Conservation (phyloP, 2,797 vertebrate genomes). For the Bryconaethiops microstoma region DNA sequence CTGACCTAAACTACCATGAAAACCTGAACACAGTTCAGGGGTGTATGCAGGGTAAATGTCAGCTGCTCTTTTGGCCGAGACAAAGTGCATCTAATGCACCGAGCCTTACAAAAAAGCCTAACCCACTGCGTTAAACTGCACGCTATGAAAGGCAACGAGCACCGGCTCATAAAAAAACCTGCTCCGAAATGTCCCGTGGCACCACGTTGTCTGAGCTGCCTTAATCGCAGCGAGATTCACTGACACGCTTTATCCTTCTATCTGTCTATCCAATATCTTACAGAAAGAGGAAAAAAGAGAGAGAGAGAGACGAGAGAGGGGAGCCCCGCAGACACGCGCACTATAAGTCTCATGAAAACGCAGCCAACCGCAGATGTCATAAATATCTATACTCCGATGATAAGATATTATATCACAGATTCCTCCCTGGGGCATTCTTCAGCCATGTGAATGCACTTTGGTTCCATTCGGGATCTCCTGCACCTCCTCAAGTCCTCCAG, state of each 20-base stretch:
- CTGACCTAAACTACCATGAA: no score
- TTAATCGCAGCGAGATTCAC: slow-evolving; percentile 55
- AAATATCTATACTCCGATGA: slow-evolving; percentile 32
- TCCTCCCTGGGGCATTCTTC: slow-evolving; percentile 12
- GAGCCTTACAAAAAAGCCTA: slow-evolving; percentile 56
- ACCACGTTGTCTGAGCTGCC: slow-evolving; percentile 58
- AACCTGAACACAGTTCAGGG: slow-evolving; percentile 2
- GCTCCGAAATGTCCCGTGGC: slow-evolving; percentile 58
- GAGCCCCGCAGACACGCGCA: slow-evolving; percentile 24
- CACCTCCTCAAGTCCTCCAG: slow-evolving; percentile 11
- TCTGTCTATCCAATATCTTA: slow-evolving; percentile 42
- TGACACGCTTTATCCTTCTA: slow-evolving; percentile 45
- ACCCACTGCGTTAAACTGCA: slow-evolving; percentile 59
- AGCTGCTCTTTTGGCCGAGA: slow-evolving; percentile 41
- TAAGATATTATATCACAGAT: slow-evolving; percentile 32
- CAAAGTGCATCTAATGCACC: slow-evolving; percentile 46
- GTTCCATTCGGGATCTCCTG: slow-evolving; percentile 6
- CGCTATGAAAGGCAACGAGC: slow-evolving; percentile 58
- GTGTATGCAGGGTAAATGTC: slow-evolving; percentile 39
- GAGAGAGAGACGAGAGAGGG: not conserved
- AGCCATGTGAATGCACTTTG: not conserved
- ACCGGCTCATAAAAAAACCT: slow-evolving; percentile 56
- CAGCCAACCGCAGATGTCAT: slow-evolving; percentile 28
- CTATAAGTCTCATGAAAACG: slow-evolving; percentile 33
- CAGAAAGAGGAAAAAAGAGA: not conserved